Percentiles rank a stretch among this genome's conserved stretches.
phyloP scores from a whole-genome alignment of 2,113 vertebrate species.

The Ursus arctos region DNA sequence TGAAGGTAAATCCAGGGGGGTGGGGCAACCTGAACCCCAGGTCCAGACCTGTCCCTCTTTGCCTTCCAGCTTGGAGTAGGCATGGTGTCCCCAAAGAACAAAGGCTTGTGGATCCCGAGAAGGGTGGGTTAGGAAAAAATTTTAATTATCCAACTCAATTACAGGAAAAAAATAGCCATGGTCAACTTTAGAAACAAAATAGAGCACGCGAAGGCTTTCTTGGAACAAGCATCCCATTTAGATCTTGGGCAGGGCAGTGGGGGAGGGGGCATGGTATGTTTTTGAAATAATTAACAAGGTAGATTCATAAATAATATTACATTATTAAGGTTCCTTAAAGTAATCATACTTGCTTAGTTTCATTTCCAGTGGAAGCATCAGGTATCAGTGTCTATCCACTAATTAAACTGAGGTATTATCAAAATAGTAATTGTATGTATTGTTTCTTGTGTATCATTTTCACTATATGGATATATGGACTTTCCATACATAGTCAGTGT shows the following conservation, averaged over 20 bases:
- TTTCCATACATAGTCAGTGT: neutral
- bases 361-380: neutral
- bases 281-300: neutral
- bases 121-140: neutral
- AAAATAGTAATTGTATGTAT: neutral
- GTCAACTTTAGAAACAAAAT: neutral
- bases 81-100: neutral
- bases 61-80: neutral
- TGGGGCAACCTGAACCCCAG: neutral
- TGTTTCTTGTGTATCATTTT: neutral
- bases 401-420: neutral
- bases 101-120: accelerated
- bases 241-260: neutral
- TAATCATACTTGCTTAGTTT: neutral
- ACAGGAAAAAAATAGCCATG: neutral
- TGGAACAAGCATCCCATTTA: neutral
- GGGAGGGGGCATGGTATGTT: neutral
- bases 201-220: neutral
- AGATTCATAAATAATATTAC: neutral
- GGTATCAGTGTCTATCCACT: neutral
- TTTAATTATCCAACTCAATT: neutral
- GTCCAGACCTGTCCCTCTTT: neutral
- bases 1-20: neutral
- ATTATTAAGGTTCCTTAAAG: neutral
- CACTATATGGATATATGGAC: neutral